Evolutionary conservation across 1,140 invertebrate genomes (phyloP).

Genomic region (Drosophila repleta): DNA sequence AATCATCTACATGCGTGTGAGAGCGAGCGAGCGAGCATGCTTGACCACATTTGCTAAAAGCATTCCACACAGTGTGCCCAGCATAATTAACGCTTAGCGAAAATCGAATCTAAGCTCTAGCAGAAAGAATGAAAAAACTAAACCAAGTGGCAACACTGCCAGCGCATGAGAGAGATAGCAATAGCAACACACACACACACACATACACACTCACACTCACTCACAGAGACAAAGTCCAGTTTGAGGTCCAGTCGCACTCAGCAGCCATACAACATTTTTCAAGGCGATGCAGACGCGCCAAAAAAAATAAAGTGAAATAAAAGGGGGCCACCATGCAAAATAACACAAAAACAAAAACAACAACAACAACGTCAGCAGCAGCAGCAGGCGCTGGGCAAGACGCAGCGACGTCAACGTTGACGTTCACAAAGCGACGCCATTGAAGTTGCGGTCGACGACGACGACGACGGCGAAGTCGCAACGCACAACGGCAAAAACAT

Average conservation of each 20-base stretch:
- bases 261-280: conserved; percentile 71
- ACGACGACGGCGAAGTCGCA: conserved; percentile 36
- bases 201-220: neutral
- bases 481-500: conserved; percentile 55
- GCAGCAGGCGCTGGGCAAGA: conserved; percentile 55
- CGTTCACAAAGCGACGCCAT: conserved; percentile 50
- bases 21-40: conserved; percentile 2
- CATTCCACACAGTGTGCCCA: conserved; percentile 58
- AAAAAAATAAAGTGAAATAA: no score
- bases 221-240: conserved; percentile 49
- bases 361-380: conserved; percentile 23
- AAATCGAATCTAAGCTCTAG: conserved; percentile 77
- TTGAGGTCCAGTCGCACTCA: conserved; percentile 61
- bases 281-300: conserved; percentile 77
- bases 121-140: conserved; percentile 15
- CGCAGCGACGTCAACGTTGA: conserved; percentile 59
- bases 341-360: conserved; percentile 34
- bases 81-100: conserved; percentile 75
- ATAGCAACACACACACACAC: conserved; percentile 14
- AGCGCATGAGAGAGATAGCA: conserved; percentile 29
- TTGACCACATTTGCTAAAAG: conserved; percentile 68
- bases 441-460: conserved; percentile 69
- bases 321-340: conserved; percentile 60
- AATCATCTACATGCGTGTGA: conserved; percentile 34
- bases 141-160: conserved; percentile 61